Conservation (phyloP, 2,797 vertebrate species). For the Yasuhikotakia modesta region DNA sequence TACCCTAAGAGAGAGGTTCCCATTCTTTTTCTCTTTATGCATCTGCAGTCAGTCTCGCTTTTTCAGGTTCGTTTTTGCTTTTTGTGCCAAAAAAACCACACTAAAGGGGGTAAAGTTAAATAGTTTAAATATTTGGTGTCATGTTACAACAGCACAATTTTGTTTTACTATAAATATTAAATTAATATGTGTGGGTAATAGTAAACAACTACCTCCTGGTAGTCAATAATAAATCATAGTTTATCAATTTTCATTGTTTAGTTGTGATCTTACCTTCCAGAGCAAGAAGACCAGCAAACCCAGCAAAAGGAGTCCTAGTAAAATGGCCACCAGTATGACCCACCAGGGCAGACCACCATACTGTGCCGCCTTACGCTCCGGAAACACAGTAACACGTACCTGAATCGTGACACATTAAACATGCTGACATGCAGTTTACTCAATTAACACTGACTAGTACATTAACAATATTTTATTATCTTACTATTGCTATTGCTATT, state of each 20-base stretch:
- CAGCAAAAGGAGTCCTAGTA: constrained; percentile 89
- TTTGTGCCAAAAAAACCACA: constrained; percentile 97
- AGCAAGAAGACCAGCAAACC: constrained; percentile 88
- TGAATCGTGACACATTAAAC: constrained; percentile 55
- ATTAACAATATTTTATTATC: not conserved
- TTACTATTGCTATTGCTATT: too few species aligned
- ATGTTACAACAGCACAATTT: not conserved
- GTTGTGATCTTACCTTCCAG: constrained; percentile 87
- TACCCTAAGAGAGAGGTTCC: constrained; percentile 65
- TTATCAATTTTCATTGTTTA: not conserved
- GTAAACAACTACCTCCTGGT: not conserved
- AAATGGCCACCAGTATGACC: constrained; percentile 90
- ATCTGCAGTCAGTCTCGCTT: constrained; percentile 96
- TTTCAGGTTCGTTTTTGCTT: constrained; percentile 92
- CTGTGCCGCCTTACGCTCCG: constrained; percentile 79
- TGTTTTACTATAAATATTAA: not conserved
- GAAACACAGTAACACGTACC: constrained; percentile 89
- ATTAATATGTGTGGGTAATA: not conserved
- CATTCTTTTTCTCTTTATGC: constrained; percentile 79
- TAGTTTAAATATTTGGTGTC: constrained; percentile 10
- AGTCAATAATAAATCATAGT: not conserved
- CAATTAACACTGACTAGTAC: not conserved
- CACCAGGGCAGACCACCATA: constrained; percentile 89
- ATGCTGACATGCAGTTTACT: not conserved
- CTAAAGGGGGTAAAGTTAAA: constrained; percentile 80